Conservation (phyloP, 23 tunicate genomes). For the Botrylloides violaceus region DNA sequence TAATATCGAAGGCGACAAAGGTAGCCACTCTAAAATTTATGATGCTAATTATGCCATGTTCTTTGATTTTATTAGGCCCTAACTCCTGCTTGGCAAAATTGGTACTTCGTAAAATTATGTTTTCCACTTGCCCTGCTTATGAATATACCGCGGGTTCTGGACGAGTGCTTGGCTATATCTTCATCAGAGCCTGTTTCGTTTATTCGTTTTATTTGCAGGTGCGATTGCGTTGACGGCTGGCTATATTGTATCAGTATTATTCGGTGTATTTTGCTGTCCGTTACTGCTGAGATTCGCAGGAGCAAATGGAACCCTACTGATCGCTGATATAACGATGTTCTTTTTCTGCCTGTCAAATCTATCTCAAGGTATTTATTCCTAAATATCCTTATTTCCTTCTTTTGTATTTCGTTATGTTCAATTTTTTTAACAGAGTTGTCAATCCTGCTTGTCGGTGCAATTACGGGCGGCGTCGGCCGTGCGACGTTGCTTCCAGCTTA, state of each 20-base stretch:
- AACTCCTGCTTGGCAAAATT: too few species aligned
- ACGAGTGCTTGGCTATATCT: too few species aligned
- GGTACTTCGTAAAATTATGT: too few species aligned
- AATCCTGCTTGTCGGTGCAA: not conserved
- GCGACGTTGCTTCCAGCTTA: constrained; percentile 4
- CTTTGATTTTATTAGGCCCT: too few species aligned
- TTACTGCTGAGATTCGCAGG: constrained; percentile 1
- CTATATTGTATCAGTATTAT: not conserved
- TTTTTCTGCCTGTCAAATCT: not conserved
- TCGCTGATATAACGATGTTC: not conserved
- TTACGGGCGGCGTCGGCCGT: constrained; percentile 4
- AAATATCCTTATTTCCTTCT: not conserved
- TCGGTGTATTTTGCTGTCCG: constrained; percentile 9
- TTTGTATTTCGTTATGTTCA: not conserved
- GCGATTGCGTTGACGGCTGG: constrained; percentile 13
- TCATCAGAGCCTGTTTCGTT: too few species aligned
- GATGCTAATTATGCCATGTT: not conserved
- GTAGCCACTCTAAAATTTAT: not conserved
- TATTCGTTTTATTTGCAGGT: constrained; percentile 7
- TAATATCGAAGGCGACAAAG: constrained; percentile 11
- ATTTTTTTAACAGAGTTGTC: not conserved
- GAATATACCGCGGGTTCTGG: too few species aligned
- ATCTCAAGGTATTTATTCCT: not conserved
- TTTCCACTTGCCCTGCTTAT: too few species aligned
- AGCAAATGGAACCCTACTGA: not conserved